A percentile compares a stretch with the other conserved stretches of the same genome.
phyloP scores from a whole-genome alignment of 2,797 vertebrate species.

The Nothura maculosa region DNA sequence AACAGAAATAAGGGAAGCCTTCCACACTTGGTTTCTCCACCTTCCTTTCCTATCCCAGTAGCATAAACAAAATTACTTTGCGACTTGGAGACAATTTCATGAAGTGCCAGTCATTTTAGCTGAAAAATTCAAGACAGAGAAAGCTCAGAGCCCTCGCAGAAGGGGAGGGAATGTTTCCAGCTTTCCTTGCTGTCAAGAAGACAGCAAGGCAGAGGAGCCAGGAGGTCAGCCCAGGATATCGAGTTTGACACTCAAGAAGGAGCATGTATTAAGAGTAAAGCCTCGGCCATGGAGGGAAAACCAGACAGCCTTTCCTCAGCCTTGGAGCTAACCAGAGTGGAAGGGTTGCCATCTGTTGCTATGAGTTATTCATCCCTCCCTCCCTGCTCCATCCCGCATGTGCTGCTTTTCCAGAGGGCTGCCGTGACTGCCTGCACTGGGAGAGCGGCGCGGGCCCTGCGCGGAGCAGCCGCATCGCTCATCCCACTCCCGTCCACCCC shows the following conservation, averaged over 20 bases:
- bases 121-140: constrained; percentile 22
- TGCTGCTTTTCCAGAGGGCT: not conserved
- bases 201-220: not conserved
- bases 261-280: not conserved
- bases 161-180: not conserved
- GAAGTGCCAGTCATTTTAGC: constrained; percentile 28
- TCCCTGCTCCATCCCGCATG: not conserved
- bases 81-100: constrained; percentile 12
- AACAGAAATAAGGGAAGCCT: constrained; percentile 33
- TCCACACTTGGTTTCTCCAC: not conserved
- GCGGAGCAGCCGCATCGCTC: constrained; percentile 57
- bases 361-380: not conserved
- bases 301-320: not conserved
- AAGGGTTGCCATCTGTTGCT: constrained; percentile 43
- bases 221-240: not conserved
- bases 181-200: not conserved
- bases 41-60: not conserved
- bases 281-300: not conserved
- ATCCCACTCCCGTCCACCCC: constrained; percentile 58
- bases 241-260: not conserved
- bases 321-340: not conserved
- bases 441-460: not conserved
- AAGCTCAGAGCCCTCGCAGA: not conserved
- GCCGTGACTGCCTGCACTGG: not conserved
- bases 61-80: constrained; percentile 26